phyloP scores from a whole-genome alignment of 2,888 invertebrate species.

The Fragum whitleyi region DNA sequence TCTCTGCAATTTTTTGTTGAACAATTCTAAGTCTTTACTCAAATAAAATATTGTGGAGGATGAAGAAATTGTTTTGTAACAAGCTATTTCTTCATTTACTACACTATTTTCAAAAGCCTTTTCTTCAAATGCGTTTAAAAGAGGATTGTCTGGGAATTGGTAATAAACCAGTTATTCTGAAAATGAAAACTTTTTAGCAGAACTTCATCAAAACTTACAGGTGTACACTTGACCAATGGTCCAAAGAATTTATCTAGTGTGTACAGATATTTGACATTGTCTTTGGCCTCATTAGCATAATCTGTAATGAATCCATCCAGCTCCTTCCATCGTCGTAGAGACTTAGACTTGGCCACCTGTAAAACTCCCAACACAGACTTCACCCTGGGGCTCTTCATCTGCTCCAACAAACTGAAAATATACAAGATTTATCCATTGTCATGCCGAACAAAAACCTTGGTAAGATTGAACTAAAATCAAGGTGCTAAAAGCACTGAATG shows the following conservation, averaged over 20 bases:
- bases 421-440: too few relatives aligned
- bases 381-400: slow-evolving; percentile 84
- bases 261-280: slow-evolving; percentile 91
- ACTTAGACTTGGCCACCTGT: slow-evolving; percentile 84
- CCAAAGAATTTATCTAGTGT: slow-evolving; percentile 96
- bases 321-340: slow-evolving; percentile 83
- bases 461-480: too few relatives aligned
- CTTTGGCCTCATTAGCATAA: slow-evolving; percentile 97
- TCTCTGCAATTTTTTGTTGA: too few relatives aligned
- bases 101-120: too few relatives aligned
- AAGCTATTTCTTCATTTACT: too few relatives aligned
- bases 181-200: too few relatives aligned
- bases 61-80: too few relatives aligned
- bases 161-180: too few relatives aligned
- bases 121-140: not conserved
- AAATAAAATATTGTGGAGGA: too few relatives aligned
- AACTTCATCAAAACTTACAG: slow-evolving; percentile 87
- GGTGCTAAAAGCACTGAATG: too few relatives aligned
- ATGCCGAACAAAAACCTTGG: too few relatives aligned
- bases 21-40: too few relatives aligned
- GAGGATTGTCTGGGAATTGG: not conserved
- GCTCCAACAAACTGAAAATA: slow-evolving; percentile 83
- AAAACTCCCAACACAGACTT: slow-evolving; percentile 84
- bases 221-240: slow-evolving; percentile 95
- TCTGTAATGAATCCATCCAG: slow-evolving; percentile 95